Conservation (phyloP, 2,113 vertebrate species). For the Cepphus grylle region DNA sequence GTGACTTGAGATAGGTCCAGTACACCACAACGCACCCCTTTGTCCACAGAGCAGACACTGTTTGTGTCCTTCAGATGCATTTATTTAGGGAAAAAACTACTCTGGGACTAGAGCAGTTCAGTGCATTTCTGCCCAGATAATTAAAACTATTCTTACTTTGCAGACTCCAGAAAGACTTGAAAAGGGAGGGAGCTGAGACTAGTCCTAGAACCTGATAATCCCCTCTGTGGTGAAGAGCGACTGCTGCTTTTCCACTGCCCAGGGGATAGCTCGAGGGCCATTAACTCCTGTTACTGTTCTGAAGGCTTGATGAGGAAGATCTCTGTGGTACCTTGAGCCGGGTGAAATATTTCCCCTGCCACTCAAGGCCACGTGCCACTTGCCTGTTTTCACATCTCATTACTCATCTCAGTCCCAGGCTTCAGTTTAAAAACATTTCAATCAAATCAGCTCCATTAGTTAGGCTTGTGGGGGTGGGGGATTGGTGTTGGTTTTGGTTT, state of each 20-base stretch:
- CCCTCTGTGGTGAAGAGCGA: neutral
- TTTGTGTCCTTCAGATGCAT: neutral
- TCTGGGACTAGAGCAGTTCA: neutral
- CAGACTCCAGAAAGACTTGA: neutral
- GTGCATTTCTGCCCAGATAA: neutral
- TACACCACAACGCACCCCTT: neutral
- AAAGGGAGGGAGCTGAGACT: neutral
- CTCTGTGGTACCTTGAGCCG: neutral
- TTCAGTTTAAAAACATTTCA: neutral
- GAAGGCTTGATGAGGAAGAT: neutral
- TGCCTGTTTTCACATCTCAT: neutral
- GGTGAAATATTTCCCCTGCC: neutral
- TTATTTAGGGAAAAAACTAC: neutral
- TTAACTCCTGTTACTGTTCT: neutral
- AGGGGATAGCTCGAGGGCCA: too few species aligned
- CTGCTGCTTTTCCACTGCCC: neutral
- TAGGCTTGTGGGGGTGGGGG: neutral
- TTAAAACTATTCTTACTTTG: neutral
- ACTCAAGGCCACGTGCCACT: neutral
- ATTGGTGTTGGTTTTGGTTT: neutral
- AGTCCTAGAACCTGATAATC: neutral
- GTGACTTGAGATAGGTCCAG: neutral
- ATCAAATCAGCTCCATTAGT: neutral
- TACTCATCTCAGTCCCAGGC: neutral
- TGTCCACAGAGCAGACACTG: neutral